phyloP scores from a whole-genome alignment of 2,888 invertebrate species.

The Calameuta filiformis region DNA sequence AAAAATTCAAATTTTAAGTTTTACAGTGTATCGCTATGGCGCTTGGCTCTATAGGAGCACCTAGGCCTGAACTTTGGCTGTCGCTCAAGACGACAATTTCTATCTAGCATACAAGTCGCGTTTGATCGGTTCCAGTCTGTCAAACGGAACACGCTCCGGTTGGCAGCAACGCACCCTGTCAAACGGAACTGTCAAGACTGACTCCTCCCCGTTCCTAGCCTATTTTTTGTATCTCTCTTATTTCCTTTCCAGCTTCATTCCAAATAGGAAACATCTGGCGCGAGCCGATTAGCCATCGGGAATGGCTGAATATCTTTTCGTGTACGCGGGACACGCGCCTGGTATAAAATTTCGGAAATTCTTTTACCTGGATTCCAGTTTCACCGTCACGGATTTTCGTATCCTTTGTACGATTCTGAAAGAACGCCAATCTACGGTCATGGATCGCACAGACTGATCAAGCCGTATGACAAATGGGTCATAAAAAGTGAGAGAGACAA shows the following conservation, averaged over 20 bases:
- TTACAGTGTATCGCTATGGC: not conserved
- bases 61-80: not conserved
- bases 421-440: not conserved
- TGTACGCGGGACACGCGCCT: not conserved
- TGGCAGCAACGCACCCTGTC: not conserved
- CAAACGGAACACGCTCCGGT: not conserved
- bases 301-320: not conserved
- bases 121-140: not conserved
- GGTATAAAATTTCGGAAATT: not conserved
- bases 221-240: not conserved
- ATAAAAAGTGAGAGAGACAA: not conserved
- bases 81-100: not conserved
- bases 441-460: not conserved
- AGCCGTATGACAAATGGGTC: not conserved
- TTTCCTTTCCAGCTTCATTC: not conserved
- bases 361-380: not conserved
- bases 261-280: not conserved
- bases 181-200: not conserved
- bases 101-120: not conserved
- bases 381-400: not conserved
- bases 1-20: not conserved
- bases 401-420: not conserved
- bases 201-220: not conserved
- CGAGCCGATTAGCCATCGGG: not conserved
- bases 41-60: not conserved